Base-by-base conservation (phyloP, 92 coral and sea anemone genomes). In the Parazoanthus darwini region DNA sequence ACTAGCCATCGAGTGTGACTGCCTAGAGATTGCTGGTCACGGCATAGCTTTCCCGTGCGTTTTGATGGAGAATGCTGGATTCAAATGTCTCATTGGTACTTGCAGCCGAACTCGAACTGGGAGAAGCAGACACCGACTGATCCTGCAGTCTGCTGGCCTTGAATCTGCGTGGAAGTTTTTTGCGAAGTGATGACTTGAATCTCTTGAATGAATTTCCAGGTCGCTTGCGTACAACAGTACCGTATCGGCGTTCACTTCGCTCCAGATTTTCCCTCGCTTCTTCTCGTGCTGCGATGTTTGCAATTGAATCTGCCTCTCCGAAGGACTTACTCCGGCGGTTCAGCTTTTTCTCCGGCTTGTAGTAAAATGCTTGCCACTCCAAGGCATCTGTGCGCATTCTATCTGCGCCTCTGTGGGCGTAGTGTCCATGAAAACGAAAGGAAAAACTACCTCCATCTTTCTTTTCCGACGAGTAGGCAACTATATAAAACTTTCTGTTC, bases 391-490 rank as follows among this genome's bases (percentile, higher is more conserved):
- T 81, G 48, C 93, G 91, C 35, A 92, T 87, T 73, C 99, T 94
- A 20, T 89, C 86, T 36, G 98, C 98, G n/a, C 96, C 98, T 82
- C 92, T 92, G 89, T 94, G 96, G 26, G 98, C 98, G 73, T 93
- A 92, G 56, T 93, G 98, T n/a, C 98, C 98, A 33, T 93, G 98
- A 88, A 95, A 95, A 39, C 98, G 91, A 85, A 90, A 95, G 7
- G 93, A 92, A 89, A 79, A 90, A 26, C 93, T 90, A 0, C 98
- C 94, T 51, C 98, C 94, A 59, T 95, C 96, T 80, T 91, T 92
- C 67, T 84, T 95, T 72, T 93, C 93, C 44, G 94, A 81, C 23
- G 94, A 94, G 81, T 90, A 93, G 39, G 92, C 91, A 42, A 97
- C 86, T 81, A 95, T 93, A 90, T 95, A 91, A 63, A 95, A 95